Evolutionary conservation across 2,888 invertebrate genomes (phyloP).

Genomic region (Carcina quercana): DNA sequence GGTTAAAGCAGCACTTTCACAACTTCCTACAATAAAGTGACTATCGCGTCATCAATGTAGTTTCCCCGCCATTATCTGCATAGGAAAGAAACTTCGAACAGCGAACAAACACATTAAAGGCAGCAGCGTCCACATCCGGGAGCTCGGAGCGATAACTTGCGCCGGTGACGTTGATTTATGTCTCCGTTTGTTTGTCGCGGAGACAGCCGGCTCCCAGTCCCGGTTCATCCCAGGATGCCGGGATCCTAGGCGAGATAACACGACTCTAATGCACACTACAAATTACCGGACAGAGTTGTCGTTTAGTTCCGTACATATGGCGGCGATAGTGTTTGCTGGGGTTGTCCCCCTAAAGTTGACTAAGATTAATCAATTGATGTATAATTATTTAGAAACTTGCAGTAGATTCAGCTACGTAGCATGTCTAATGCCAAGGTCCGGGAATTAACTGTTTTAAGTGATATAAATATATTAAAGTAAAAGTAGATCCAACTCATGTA

Average conservation of each 20-base stretch:
- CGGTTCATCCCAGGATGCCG: constrained; percentile 44
- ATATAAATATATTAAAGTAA: background rate
- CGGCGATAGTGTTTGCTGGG: background rate
- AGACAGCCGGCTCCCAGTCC: constrained; percentile 43
- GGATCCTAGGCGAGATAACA: constrained; percentile 45
- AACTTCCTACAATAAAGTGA: too few relatives aligned
- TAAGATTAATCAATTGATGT: too few relatives aligned
- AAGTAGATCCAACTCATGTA: background rate
- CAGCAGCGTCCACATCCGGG: constrained; percentile 40
- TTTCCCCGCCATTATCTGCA: too few relatives aligned
- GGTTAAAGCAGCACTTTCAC: too few relatives aligned
- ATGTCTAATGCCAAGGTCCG: too few relatives aligned
- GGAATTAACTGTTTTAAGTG: too few relatives aligned
- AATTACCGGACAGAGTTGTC: constrained; percentile 43
- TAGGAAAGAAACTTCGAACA: too few relatives aligned
- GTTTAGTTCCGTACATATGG: background rate
- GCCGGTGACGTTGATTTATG: constrained; percentile 69
- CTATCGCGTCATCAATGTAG: too few relatives aligned
- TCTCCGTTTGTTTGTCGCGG: constrained; percentile 63
- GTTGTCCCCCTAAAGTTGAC: too few relatives aligned
- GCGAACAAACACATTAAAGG: constrained; percentile 63
- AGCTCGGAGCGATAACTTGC: constrained; percentile 59
- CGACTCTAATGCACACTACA: constrained; percentile 52
- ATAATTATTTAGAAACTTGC: too few relatives aligned
- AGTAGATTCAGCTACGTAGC: too few relatives aligned